Base-by-base conservation (phyloP, 1,140 invertebrate genomes). In the Anastatus disparis region DNA sequence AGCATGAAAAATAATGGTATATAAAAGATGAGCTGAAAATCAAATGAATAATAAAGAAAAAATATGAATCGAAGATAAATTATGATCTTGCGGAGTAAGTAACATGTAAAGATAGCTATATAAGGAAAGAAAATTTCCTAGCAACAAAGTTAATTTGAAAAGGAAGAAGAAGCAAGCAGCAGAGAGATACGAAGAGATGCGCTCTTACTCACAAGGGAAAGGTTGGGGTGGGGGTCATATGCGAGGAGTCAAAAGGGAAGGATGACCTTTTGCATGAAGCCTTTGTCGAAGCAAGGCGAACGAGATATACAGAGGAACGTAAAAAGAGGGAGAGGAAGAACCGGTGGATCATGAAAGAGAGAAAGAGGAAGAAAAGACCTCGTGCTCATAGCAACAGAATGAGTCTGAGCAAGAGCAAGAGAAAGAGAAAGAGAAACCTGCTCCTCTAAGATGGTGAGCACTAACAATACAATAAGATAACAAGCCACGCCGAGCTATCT, bases 401-500 rank as follows among this genome's bases (percentile, higher is more conserved):
- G 31, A 56, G 17, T 7, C n/a, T n/a, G 15, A 46, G 56, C 9
- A 31, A 58, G 38, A 52, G 65, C 29, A 35, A 64, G 62, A 22
- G 50, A 22, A 26, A 10, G 29, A 15, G n/a, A 59, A 70, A 55
- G 61, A 70, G 75, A 75, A 76, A 78, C 76, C 72, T 76, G 78
- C 75, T 78, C 27, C n/a, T 55, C 66, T 70, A 78, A 78, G 77
- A 78, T 73, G 72, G 52, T 56, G 69, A 27, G 44, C 74, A 76
- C 75, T 77, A 81, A 84, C 78, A 82, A 81, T 84, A 79, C 81
- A 76, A 76, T 77, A 77, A 82, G 79, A 83, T 82, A 84, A 83
- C 78, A 76, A 84, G 80, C 63, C 71, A 71, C 68, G 61, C 38
- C 52, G 50, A 15, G 66, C 42, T 62, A 71, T 70, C 31, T 72